Conservation (phyloP, 2,888 invertebrate genomes). For the Argynnis bischoffii region DNA sequence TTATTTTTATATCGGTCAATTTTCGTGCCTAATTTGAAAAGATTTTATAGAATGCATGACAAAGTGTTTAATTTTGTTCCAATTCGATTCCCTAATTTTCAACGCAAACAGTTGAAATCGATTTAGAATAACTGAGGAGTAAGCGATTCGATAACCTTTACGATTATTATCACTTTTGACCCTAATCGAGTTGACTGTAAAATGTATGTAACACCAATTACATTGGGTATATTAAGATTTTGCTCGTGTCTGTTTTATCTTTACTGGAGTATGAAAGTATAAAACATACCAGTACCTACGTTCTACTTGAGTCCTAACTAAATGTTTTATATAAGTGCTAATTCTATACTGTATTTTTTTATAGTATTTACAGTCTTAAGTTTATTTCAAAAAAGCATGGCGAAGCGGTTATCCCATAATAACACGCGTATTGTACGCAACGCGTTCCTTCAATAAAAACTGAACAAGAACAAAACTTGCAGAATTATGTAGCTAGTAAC, state of each 20-base stretch:
- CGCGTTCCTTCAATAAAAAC: slow-evolving; percentile 50
- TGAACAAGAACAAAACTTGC: slow-evolving; percentile 70
- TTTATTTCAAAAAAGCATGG: slow-evolving; percentile 12
- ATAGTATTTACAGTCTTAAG: background rate
- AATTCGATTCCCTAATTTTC: slow-evolving; percentile 26
- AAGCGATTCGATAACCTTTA: slow-evolving; percentile 21
- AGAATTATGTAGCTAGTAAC: slow-evolving; percentile 66
- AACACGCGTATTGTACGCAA: slow-evolving; percentile 39
- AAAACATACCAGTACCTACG: too few species aligned
- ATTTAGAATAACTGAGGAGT: slow-evolving; percentile 17
- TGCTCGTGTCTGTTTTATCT: background rate
- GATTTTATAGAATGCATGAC: slow-evolving; percentile 15
- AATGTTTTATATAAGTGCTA: too few species aligned
- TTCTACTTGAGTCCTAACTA: too few species aligned
- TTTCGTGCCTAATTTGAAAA: slow-evolving; percentile 2
- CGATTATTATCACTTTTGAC: slow-evolving; percentile 10
- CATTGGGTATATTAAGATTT: background rate
- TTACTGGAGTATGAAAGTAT: background rate
- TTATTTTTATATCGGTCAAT: slow-evolving; percentile 8
- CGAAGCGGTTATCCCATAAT: slow-evolving; percentile 28
- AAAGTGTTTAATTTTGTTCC: slow-evolving; percentile 16
- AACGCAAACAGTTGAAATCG: slow-evolving; percentile 29
- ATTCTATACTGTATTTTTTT: background rate
- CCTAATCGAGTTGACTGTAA: slow-evolving; percentile 10
- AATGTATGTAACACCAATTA: slow-evolving; percentile 5